Base-by-base conservation (phyloP, 2,113 vertebrate genomes). In the Gymnocephalus cernua region DNA sequence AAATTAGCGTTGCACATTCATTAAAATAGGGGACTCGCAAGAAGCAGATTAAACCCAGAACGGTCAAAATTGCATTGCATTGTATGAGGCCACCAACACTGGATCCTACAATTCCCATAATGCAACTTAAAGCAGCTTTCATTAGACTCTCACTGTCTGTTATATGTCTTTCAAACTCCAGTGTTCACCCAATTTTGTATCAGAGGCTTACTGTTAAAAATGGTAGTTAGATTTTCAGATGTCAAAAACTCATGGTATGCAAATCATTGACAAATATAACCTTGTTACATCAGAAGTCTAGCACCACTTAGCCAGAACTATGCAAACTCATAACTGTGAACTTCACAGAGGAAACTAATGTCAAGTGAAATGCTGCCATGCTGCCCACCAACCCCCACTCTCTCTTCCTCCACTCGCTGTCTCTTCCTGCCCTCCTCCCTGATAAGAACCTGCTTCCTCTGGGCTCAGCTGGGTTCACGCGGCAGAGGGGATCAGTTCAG, bases 401-500 rank as follows among this genome's bases (percentile, higher is more conserved):
- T 74, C 80, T 88, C 88, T 87, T 89, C 86, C 91, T 84, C 79
- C 47, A 48, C 77, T 74, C 61, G 87, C 76, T 63, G 79, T 51
- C 50, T 81, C 74, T 91, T 93, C 90, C 87, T 90, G 91, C 82
- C 85, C 79, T 87, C 74, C 85, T 90, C 78, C 77, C 87, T 76
- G 92, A 91, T 88, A 85, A 90, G 84, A 83, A 48, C 69, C 86
- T 75, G 88, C 82, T 92, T 93, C 86, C 89, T 93, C 65, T 87
- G 73, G 83, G 84, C 91, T 88, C 90, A 62, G 85, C 18, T 41
- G 85, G 89, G 90, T 85, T 83, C 85, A 86, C 29, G 35, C 77
- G 62, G 87, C 82, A 84, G 69, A 58, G 53, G 80, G 88, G 61
- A 74, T 88, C 80, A 58, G 65, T 67, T 84, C 89, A 90, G 87